phyloP scores from a whole-genome alignment of 2,888 invertebrate species.

The Pollenia amentaria region DNA sequence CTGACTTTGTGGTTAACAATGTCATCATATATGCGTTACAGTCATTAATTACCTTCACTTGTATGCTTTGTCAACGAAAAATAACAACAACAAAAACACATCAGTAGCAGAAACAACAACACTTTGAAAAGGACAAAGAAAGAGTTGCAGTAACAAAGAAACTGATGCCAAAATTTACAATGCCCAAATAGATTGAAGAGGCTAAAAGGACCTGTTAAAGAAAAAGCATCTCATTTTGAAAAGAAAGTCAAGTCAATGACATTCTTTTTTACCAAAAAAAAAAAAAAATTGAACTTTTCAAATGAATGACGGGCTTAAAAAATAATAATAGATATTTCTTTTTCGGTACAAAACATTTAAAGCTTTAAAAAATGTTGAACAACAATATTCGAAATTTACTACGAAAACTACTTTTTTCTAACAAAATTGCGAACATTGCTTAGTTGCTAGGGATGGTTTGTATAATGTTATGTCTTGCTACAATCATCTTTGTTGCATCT shows the following conservation, averaged over 20 bases:
- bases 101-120: background rate
- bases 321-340: background rate
- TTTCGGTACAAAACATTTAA: background rate
- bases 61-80: conserved; percentile 65
- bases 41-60: conserved; percentile 74
- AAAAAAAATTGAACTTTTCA: background rate
- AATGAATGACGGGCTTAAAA: conserved; percentile 34
- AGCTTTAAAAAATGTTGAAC: conserved; percentile 12
- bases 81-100: conserved; percentile 20
- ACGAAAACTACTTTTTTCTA: background rate
- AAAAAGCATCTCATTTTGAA: background rate
- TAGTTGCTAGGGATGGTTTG: background rate
- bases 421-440: background rate
- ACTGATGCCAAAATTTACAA: conserved; percentile 12
- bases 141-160: conserved; percentile 40
- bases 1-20: conserved; percentile 68
- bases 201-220: conserved; percentile 1
- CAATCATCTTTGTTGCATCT: conserved; percentile 58
- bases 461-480: conserved; percentile 56
- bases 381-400: background rate
- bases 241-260: conserved; percentile 47
- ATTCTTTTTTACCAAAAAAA: conserved; percentile 4
- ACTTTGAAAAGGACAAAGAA: conserved; percentile 24
- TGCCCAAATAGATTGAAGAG: background rate
- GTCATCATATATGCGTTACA: conserved; percentile 72